Conservation (phyloP, 1,140 invertebrate species). For the Heliconius nattereri region DNA sequence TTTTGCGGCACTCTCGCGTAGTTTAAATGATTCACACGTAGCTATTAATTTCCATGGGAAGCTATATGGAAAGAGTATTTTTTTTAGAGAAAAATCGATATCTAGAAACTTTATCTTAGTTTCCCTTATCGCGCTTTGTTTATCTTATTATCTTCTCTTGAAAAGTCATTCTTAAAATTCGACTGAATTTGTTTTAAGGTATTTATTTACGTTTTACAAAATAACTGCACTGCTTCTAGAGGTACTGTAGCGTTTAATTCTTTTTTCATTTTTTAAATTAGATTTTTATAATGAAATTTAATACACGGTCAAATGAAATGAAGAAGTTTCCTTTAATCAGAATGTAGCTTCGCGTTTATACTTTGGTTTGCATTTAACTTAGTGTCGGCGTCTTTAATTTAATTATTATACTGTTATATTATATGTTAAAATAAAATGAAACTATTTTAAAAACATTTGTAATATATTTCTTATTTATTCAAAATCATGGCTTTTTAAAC, state of each 20-base stretch:
- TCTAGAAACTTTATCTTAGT: background rate
- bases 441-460: no score
- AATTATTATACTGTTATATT: conserved; percentile 32
- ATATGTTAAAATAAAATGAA: background rate
- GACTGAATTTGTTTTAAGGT: conserved; percentile 29
- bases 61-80: background rate
- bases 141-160: conserved; percentile 13
- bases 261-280: background rate
- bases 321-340: background rate
- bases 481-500: background rate
- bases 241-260: background rate
- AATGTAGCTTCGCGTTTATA: background rate
- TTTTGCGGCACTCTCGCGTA: conserved; percentile 65
- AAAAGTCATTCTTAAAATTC: conserved; percentile 28
- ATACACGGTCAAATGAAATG: background rate
- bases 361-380: conserved; percentile 40
- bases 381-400: conserved; percentile 39
- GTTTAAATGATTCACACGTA: conserved; percentile 35
- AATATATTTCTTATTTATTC: background rate
- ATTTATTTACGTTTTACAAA: conserved; percentile 18
- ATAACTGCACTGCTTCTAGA: background rate
- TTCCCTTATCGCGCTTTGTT: conserved; percentile 6
- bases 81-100: conserved; percentile 7
- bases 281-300: background rate
- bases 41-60: conserved; percentile 39